These are phyloP conservation scores for Myotis lucifugus DNA, from an alignment of 2,113 vertebrate genomes.

Conservation along the genomic window DNA sequence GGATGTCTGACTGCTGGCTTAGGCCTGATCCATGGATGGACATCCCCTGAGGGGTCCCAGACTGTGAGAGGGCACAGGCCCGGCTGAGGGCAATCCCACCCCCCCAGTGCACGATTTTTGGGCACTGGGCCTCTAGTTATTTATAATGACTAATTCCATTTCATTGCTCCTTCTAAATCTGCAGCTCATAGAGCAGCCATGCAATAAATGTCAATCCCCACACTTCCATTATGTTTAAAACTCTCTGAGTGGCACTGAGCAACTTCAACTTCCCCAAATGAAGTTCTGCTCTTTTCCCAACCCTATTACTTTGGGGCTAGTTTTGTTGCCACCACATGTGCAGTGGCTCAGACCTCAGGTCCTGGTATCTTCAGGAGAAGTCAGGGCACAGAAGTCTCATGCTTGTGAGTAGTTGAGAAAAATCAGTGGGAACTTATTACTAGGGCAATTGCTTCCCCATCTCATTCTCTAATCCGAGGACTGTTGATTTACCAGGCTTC, in stretches of 20 bases:
- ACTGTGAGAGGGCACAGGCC: too few relatives aligned
- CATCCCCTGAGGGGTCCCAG: too few relatives aligned
- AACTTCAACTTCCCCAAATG: neutral
- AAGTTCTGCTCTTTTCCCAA: neutral
- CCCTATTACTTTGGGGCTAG: neutral
- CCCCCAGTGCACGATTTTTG: too few relatives aligned
- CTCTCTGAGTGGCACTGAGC: neutral
- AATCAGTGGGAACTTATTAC: neutral
- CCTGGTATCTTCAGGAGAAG: neutral
- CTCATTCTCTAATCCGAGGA: neutral
- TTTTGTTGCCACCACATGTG: neutral
- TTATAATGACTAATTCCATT: neutral
- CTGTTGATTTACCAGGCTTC: neutral
- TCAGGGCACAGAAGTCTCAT: neutral
- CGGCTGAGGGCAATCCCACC: too few relatives aligned
- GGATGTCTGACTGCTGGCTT: too few relatives aligned
- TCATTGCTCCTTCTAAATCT: neutral
- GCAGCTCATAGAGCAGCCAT: neutral
- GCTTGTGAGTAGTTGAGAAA: neutral
- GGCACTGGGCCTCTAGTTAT: neutral
- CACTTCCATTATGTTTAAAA: neutral
- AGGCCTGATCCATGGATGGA: too few relatives aligned
- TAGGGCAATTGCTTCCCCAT: neutral
- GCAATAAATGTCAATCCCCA: neutral
- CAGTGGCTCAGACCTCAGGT: neutral